Evolutionary conservation across 2,113 vertebrate species (phyloP).

Genomic region (Chlorocebus sabaeus): DNA sequence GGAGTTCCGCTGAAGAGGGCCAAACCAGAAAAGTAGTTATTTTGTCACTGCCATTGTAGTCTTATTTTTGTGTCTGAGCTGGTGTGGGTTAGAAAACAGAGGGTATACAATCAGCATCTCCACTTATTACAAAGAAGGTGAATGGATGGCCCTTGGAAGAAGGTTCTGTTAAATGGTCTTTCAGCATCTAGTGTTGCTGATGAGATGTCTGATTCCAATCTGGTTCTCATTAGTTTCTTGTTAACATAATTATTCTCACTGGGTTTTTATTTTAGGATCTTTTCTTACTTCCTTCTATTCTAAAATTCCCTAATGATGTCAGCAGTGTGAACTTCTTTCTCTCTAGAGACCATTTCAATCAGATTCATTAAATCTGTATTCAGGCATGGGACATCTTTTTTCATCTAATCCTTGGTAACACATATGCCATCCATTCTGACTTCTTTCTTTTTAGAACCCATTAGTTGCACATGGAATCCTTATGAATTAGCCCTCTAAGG

Average conservation of each 20-base stretch:
- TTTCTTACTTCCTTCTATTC: neutral
- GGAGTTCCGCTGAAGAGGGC: neutral
- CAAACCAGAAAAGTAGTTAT: neutral
- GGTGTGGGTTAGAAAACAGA: neutral
- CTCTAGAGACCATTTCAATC: neutral
- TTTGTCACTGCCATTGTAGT: neutral
- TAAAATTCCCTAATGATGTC: neutral
- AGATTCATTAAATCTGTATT: neutral
- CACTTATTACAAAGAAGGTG: neutral
- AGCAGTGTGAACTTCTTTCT: neutral
- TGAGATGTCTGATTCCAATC: neutral
- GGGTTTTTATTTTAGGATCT: conserved; percentile 1
- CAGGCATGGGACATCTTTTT: neutral
- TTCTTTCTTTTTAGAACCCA: neutral
- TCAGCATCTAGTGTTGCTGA: neutral
- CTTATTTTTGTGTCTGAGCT: neutral
- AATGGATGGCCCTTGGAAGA: neutral
- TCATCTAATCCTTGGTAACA: neutral
- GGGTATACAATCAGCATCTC: neutral
- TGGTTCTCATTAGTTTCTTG: neutral
- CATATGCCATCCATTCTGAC: neutral
- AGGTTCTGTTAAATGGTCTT: neutral
- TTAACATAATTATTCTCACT: neutral
- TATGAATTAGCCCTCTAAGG: neutral
- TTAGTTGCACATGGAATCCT: neutral